These are phyloP conservation scores for Ricordea florida DNA, from an alignment of 92 coral and sea anemone genomes.

Conservation along the genomic window DNA sequence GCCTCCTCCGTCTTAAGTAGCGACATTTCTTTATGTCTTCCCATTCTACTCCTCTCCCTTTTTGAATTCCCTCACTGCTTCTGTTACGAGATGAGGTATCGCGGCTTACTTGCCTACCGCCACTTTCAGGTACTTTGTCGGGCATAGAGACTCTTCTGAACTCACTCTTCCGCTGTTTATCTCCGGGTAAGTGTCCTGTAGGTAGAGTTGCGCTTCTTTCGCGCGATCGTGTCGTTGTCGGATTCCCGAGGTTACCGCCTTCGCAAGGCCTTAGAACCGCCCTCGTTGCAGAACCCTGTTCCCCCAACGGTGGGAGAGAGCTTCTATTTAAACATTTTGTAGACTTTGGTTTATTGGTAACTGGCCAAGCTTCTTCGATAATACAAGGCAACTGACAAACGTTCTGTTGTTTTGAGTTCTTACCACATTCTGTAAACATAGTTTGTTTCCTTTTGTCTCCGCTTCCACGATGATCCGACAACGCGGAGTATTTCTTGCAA, in stretches of 20 bases:
- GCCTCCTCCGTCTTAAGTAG: constrained; percentile 37
- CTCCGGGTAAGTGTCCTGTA: constrained; percentile 13
- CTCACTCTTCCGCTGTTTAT: constrained; percentile 19
- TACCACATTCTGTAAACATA: background rate
- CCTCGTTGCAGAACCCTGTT: constrained; percentile 32
- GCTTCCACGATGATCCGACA: background rate
- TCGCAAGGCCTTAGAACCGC: constrained; percentile 7
- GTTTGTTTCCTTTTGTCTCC: constrained; percentile 6
- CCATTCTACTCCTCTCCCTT: background rate
- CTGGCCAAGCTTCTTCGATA: constrained; percentile 19
- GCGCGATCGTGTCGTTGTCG: constrained; percentile 17
- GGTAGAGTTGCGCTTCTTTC: constrained; percentile 50
- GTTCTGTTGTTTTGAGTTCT: background rate
- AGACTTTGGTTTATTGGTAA: constrained; percentile 1
- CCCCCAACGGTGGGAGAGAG: constrained; percentile 37
- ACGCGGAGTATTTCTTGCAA: too few species aligned
- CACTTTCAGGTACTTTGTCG: constrained; percentile 9
- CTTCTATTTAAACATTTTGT: constrained; percentile 14
- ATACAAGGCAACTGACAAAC: constrained; percentile 49
- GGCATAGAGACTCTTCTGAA: background rate
- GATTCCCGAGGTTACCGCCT: background rate
- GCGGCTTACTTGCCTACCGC: constrained; percentile 16
- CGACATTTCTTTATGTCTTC: constrained; percentile 48
- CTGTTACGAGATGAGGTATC: constrained; percentile 10
- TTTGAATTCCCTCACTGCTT: background rate